phyloP scores from a whole-genome alignment of 1,140 invertebrate species.

The Lethocerus indicus region DNA sequence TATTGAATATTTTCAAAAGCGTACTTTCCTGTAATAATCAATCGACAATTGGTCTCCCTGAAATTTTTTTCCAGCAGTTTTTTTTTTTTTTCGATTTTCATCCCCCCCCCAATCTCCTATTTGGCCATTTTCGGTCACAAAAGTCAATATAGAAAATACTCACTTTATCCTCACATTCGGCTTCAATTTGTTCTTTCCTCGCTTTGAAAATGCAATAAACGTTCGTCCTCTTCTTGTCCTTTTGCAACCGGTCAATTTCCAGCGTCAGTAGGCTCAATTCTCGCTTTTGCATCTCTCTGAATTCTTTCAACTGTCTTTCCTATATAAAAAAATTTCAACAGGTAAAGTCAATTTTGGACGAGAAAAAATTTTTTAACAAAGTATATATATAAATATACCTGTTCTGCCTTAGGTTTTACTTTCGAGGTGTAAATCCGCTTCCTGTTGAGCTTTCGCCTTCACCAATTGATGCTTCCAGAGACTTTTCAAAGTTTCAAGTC shows the following conservation, averaged over 20 bases:
- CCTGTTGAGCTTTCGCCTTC: constrained; percentile 80
- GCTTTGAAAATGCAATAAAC: constrained; percentile 62
- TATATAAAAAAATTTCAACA: constrained; percentile 1
- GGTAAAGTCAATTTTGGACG: too few relatives aligned
- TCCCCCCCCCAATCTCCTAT: too few relatives aligned
- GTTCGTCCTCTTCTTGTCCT: constrained; percentile 85
- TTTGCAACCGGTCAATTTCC: constrained; percentile 83
- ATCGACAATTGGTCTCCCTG: too few relatives aligned
- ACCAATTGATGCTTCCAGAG: constrained; percentile 87
- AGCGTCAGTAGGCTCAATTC: constrained; percentile 85
- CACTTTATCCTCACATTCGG: constrained; percentile 69
- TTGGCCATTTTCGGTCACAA: too few relatives aligned
- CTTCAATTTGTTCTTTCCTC: constrained; percentile 70
- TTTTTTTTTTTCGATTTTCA: too few relatives aligned
- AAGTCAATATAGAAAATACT: too few relatives aligned
- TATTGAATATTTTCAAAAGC: constrained; percentile 77
- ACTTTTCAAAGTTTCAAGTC: constrained; percentile 71
- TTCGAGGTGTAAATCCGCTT: constrained; percentile 66
- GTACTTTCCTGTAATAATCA: constrained; percentile 46
- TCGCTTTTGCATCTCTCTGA: constrained; percentile 83
- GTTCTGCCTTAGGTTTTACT: constrained; percentile 77
- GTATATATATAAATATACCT: constrained; percentile 33
- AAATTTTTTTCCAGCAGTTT: too few relatives aligned
- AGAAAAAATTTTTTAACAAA: too few relatives aligned
- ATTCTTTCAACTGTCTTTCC: constrained; percentile 81